Percentiles rank a stretch among this genome's conserved stretches.
These are phyloP conservation scores for Rhagophthalmus giganteus DNA, from an alignment of 2,888 invertebrate species.

Conservation along the genomic window DNA sequence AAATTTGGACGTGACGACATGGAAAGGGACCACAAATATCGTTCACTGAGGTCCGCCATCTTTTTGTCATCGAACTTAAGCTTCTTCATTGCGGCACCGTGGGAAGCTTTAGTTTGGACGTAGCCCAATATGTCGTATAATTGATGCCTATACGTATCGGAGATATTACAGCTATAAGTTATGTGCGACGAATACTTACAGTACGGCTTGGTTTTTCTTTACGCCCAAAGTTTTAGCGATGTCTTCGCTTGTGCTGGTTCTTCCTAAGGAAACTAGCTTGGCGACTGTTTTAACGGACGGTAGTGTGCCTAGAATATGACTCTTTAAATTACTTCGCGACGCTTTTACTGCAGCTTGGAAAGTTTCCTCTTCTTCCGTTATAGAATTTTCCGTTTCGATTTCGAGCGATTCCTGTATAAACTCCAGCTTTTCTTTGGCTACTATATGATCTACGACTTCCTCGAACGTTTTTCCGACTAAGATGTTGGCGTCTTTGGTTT, in stretches of 20 bases:
- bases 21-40: conserved; percentile 75
- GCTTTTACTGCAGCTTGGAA: conserved; percentile 58
- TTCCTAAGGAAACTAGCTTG: conserved; percentile 64
- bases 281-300: conserved; percentile 67
- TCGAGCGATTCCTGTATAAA: conserved; percentile 43
- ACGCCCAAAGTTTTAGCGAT: conserved; percentile 62
- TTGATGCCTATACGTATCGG: conserved; percentile 63
- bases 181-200: too few relatives aligned
- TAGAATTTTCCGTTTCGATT: conserved; percentile 39
- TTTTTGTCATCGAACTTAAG: conserved; percentile 62
- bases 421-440: conserved; percentile 29
- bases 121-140: conserved; percentile 72
- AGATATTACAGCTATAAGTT: too few relatives aligned
- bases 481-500: conserved; percentile 12
- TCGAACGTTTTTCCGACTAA: conserved; percentile 37
- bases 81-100: conserved; percentile 68
- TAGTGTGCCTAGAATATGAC: conserved; percentile 63
- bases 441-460: conserved; percentile 44
- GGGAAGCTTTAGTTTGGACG: conserved; percentile 68
- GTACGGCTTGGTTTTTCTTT: conserved; percentile 61
- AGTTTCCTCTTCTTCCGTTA: conserved; percentile 11
- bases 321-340: conserved; percentile 58
- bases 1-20: conserved; percentile 67
- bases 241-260: conserved; percentile 62
- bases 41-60: conserved; percentile 59